Percentiles rank a stretch among this genome's conserved stretches.
Evolutionary conservation across 2,113 vertebrate species (phyloP).

Genomic region (Anthoscopus minutus): DNA sequence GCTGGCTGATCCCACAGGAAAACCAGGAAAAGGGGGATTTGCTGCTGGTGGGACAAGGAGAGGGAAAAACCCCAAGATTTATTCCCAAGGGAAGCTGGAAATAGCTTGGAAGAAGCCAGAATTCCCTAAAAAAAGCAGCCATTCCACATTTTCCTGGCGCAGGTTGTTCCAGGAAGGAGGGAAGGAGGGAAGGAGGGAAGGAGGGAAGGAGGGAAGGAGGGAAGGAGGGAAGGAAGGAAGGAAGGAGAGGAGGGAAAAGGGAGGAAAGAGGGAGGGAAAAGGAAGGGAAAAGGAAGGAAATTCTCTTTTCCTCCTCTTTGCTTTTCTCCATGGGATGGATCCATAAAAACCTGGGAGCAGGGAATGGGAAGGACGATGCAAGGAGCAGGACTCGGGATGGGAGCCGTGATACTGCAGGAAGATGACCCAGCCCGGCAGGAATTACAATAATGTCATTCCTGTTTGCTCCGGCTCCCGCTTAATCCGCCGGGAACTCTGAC

Average conservation of each 20-base stretch:
- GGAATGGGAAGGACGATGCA: neutral
- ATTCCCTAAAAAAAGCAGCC: neutral
- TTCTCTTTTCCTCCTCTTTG: neutral
- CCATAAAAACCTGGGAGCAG: neutral
- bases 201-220: neutral
- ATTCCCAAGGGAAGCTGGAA: neutral
- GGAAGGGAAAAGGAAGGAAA: neutral
- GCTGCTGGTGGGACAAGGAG: neutral
- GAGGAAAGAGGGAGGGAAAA: neutral
- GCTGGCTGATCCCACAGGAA: neutral
- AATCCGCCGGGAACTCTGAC: conserved; percentile 68
- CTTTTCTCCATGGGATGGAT: neutral
- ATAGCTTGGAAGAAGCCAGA: neutral
- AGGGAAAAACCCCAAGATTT: neutral
- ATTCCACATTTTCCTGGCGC: neutral
- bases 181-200: neutral
- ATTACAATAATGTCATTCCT: conserved; percentile 69
- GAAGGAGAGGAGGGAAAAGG: neutral
- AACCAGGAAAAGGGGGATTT: neutral
- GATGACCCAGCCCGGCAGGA: conserved; percentile 52
- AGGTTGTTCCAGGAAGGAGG: neutral
- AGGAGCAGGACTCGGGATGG: neutral
- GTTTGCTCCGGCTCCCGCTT: conserved; percentile 57
- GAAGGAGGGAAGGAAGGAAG: neutral
- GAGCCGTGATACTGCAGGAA: conserved; percentile 18